A percentile compares a stretch with the other conserved stretches of the same genome.
Evolutionary conservation across 2,888 invertebrate species (phyloP).

Genomic region (Antheraea yamamai): DNA sequence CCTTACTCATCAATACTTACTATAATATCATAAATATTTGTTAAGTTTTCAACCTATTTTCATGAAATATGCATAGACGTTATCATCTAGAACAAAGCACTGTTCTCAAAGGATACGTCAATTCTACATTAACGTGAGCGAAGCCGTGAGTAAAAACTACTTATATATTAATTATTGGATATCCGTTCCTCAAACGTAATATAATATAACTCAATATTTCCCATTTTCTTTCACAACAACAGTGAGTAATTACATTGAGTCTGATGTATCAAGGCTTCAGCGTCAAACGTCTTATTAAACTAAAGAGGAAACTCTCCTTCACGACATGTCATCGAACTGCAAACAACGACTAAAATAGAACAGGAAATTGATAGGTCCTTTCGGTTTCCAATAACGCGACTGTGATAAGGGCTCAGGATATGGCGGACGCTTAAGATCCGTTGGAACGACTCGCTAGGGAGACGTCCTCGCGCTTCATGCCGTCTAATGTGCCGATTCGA

Average conservation of each 20-base stretch:
- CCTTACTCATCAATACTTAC: too few species aligned
- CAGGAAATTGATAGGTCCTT: slow-evolving; percentile 63
- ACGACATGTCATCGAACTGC: slow-evolving; percentile 13
- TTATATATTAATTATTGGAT: too few species aligned
- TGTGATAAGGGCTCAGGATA: slow-evolving; percentile 57
- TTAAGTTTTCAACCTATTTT: neutral
- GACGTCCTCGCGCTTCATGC: slow-evolving; percentile 52
- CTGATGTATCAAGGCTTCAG: neutral
- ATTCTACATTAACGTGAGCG: too few species aligned
- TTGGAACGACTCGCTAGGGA: slow-evolving; percentile 51
- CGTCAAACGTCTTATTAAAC: slow-evolving; percentile 36
- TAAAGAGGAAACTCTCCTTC: slow-evolving; percentile 26
- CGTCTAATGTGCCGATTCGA: slow-evolving; percentile 43
- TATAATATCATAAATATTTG: neutral
- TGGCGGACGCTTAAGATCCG: slow-evolving; percentile 39
- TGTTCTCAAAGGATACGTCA: too few species aligned
- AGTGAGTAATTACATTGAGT: neutral
- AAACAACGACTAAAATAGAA: slow-evolving; percentile 50
- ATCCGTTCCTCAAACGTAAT: too few species aligned
- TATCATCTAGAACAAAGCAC: too few species aligned
- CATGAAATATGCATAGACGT: too few species aligned
- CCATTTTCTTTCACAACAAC: neutral
- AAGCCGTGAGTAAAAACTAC: too few species aligned
- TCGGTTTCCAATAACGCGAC: slow-evolving; percentile 59
- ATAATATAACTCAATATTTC: neutral